These are phyloP conservation scores for Hemicentrotus pulcherrimus DNA, from an alignment of 35 echinoderm and acorn worm genomes.

Conservation along the genomic window DNA sequence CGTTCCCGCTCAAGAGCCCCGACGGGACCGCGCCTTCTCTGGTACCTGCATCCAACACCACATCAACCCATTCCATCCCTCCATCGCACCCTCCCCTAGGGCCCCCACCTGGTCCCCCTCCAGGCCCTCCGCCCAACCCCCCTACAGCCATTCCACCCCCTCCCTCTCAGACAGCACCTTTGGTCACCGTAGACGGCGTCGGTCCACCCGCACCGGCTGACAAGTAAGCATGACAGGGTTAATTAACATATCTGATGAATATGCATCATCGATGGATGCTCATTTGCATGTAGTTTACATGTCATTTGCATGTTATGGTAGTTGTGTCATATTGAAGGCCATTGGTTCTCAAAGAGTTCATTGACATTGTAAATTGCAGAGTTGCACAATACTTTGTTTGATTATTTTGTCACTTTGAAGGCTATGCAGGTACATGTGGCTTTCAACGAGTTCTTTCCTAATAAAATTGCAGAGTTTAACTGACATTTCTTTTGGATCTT, in stretches of 20 bases:
- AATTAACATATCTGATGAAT: conserved; percentile 28
- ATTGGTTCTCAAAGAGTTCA: not conserved
- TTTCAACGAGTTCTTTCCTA: no score
- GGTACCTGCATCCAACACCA: not conserved
- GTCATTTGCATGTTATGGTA: not conserved
- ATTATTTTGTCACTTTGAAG: no score
- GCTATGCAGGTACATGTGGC: no score
- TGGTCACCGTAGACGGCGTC: conserved; percentile 37
- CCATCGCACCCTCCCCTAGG: not conserved
- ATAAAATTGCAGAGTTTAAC: no score
- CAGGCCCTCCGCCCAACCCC: conserved; percentile 19
- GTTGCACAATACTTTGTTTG: no score
- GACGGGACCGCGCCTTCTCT: not conserved
- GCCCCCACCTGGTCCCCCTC: not conserved
- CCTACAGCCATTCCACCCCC: conserved; percentile 7
- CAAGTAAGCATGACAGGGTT: conserved; percentile 40
- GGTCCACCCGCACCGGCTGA: conserved; percentile 28
- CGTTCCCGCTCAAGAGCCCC: conserved; percentile 17
- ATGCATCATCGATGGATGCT: not conserved
- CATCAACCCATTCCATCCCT: not conserved
- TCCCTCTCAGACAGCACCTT: conserved; percentile 5
- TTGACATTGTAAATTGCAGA: no score
- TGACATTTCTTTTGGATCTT: no score
- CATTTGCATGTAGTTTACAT: conserved; percentile 20
- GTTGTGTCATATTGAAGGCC: not conserved